These are phyloP conservation scores for Lithobates pipiens DNA, from an alignment of 2,797 vertebrate genomes.

Conservation along the genomic window DNA sequence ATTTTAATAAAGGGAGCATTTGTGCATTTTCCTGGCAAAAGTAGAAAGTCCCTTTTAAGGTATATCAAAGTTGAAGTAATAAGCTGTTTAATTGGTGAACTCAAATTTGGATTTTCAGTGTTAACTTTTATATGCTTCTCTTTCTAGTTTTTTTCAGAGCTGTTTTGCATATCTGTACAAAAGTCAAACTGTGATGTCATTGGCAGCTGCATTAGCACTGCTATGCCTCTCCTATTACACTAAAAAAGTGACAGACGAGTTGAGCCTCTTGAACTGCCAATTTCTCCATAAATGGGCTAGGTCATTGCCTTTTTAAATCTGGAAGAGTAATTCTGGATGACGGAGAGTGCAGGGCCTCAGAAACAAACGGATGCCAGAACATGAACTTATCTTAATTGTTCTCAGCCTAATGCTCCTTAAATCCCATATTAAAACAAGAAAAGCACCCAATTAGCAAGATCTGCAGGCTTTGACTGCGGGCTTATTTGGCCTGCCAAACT, in stretches of 20 bases:
- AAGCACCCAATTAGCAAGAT: conserved; percentile 56
- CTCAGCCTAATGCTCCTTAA: conserved; percentile 58
- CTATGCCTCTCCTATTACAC: conserved; percentile 54
- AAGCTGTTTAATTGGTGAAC: not conserved
- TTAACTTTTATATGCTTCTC: not conserved
- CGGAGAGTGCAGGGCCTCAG: conserved; percentile 54
- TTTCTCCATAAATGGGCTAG: conserved; percentile 63
- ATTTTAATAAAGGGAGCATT: not conserved
- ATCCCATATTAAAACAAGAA: conserved; percentile 58
- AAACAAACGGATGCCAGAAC: conserved; percentile 57
- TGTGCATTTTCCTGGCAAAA: not conserved
- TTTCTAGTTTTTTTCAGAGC: conserved; percentile 15
- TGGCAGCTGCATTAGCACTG: conserved; percentile 49
- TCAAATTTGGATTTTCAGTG: not conserved
- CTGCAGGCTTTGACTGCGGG: conserved; percentile 48
- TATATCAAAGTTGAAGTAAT: not conserved
- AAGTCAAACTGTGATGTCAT: conserved; percentile 48
- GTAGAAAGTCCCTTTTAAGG: not conserved
- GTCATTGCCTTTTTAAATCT: conserved; percentile 60
- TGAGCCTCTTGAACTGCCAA: conserved; percentile 60
- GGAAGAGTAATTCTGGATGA: conserved; percentile 65
- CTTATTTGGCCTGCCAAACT: conserved; percentile 41
- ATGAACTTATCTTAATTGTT: conserved; percentile 61
- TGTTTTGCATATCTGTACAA: conserved; percentile 36
- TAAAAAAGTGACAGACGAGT: conserved; percentile 59